Percentiles rank a stretch among this genome's conserved stretches.
Conservation (phyloP, 2,797 vertebrate species). For the Melanotaenia maccullochi region DNA sequence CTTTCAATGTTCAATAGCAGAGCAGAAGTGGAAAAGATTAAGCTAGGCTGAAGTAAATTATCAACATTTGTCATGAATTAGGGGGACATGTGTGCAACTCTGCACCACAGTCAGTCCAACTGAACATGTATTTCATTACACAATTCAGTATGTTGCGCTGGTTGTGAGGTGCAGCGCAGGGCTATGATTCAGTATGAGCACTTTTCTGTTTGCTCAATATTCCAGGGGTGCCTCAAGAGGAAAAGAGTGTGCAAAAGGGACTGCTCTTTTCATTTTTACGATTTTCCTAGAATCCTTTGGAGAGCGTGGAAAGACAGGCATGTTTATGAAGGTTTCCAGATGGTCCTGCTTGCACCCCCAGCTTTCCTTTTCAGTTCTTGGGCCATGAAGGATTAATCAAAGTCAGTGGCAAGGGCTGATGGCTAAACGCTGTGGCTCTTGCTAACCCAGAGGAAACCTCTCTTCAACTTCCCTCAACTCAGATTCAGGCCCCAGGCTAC, state of each 20-base stretch:
- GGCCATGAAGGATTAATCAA: conserved; percentile 86
- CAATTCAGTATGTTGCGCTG: conserved; percentile 33
- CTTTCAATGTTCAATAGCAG: conserved; percentile 46
- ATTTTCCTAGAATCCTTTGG: conserved; percentile 87
- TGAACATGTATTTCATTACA: conserved; percentile 69
- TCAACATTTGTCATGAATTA: conserved; percentile 75
- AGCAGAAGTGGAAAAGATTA: conserved; percentile 66
- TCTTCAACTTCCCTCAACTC: conserved; percentile 59
- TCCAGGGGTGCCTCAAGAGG: conserved; percentile 73
- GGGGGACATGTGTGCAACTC: conserved; percentile 57
- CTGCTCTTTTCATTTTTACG: conserved; percentile 86
- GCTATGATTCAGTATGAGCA: conserved; percentile 41
- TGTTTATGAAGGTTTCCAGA: conserved; percentile 90
- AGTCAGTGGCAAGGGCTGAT: conserved; percentile 78
- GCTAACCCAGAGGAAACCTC: conserved; percentile 69
- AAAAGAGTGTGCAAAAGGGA: conserved; percentile 76
- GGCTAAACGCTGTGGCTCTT: conserved; percentile 77
- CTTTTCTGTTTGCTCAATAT: conserved; percentile 67
- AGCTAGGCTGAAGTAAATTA: conserved; percentile 67
- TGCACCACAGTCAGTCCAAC: conserved; percentile 44
- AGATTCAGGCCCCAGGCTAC: conserved; percentile 67
- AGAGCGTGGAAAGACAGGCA: conserved; percentile 85
- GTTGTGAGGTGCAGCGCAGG: conserved; percentile 55
- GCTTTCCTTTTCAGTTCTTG: conserved; percentile 81
- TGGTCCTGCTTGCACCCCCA: conserved; percentile 83